Base-by-base conservation (phyloP, 2,888 invertebrate genomes). In the Anoplius nigerrimus region DNA sequence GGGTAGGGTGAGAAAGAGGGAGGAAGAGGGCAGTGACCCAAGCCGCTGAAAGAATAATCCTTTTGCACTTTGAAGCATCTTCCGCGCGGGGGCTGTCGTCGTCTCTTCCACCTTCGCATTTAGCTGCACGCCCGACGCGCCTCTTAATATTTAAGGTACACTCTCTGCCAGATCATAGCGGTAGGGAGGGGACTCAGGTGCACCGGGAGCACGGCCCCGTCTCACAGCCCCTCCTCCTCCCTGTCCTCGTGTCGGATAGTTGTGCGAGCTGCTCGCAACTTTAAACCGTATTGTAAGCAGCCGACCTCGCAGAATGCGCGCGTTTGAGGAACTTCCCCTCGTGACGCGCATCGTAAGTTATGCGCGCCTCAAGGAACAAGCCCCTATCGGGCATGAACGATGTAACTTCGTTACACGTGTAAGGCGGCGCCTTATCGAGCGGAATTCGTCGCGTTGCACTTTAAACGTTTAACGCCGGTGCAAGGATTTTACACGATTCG, bases 11-110 rank as follows among this genome's bases (percentile, higher is more conserved):
- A 13, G 6, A 20, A 5, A 20, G 60, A 42, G 6, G 64, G n/a
- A n/a, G n/a, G n/a, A n/a, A 27, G 53, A 46, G 62, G 21, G 21
- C 54, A 65, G 43, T 68, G 70, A 72, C 54, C 48, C 45, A 20
- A n/a, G 11, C 34, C 34, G 42, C 62, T 34, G 53, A 64, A 56
- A 72, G 69, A 69, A 76, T 76, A 74, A 72, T 72, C 69, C 57
- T 74, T 68, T 64, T 65, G 46, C 54, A 67, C 72, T 74, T 75
- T 71, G 60, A 74, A 43, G 45, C 61, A 59, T 56, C 67, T 58
- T 5, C 22, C 34, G 46, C 5, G 55, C 2, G n/a, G 8, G 18
- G 18, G 48, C 18, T 18, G 27, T 20, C 34, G 52, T 15, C 16
- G 52, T 54, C 46, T 6, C 46, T 34, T 16, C 45, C 21, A 6